Conservation (phyloP, 2,888 invertebrate genomes). For the Limnephilus lunatus region DNA sequence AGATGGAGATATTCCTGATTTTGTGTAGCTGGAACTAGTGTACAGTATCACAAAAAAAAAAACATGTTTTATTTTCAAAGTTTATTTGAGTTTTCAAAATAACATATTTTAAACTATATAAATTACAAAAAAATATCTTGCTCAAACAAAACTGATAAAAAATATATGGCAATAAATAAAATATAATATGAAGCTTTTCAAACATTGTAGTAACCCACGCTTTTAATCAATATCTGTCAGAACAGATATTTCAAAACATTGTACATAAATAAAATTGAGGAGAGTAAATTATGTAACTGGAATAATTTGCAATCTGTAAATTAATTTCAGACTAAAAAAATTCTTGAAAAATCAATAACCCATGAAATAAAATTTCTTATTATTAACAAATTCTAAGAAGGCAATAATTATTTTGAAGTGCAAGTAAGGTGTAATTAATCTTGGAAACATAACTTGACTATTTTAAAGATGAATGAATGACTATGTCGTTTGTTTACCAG, state of each 20-base stretch:
- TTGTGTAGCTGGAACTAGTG: background rate
- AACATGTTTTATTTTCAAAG: slow-evolving; percentile 21
- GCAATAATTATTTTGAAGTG: background rate
- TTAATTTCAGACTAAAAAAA: background rate
- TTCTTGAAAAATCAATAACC: background rate
- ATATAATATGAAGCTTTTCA: slow-evolving; percentile 15
- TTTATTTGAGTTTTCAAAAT: slow-evolving; percentile 54
- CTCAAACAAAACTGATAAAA: slow-evolving; percentile 38
- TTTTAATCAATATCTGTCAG: background rate
- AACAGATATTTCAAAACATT: background rate
- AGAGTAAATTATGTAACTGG: background rate
- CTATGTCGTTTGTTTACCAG: background rate
- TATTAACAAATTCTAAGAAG: background rate
- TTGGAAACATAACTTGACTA: background rate
- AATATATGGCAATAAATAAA: slow-evolving; percentile 45
- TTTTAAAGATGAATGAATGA: background rate
- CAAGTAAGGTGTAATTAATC: background rate
- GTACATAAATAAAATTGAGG: background rate
- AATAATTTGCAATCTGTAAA: background rate
- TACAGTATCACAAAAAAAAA: background rate
- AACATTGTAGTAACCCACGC: background rate
- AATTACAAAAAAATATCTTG: slow-evolving; percentile 52
- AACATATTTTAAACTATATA: slow-evolving; percentile 58
- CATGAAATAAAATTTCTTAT: slow-evolving; percentile 2
- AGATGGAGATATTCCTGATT: no score